Conservation (phyloP, 2,113 vertebrate genomes). For the Clarias magur region DNA sequence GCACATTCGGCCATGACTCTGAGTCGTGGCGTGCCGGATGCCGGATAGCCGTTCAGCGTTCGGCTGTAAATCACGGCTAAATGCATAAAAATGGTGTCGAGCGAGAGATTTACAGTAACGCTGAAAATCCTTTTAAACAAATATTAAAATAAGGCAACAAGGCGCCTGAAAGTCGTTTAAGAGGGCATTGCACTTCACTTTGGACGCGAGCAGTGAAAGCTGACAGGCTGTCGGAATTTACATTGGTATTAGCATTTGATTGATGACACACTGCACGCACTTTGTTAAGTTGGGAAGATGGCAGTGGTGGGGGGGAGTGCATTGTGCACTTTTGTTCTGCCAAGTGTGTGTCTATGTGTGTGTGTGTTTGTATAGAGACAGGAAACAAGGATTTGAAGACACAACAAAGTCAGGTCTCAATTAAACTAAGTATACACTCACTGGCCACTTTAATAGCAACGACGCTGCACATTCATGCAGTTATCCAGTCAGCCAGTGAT, state of each 20-base stretch:
- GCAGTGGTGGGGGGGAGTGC: not conserved
- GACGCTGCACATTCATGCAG: not conserved
- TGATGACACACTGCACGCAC: slow-evolving; percentile 60
- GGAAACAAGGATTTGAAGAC: not conserved
- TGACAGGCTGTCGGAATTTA: slow-evolving; percentile 67
- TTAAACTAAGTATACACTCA: not conserved
- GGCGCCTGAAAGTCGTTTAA: slow-evolving; percentile 60
- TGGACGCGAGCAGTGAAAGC: slow-evolving; percentile 45
- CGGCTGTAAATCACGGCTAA: slow-evolving; percentile 74
- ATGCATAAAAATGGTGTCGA: slow-evolving; percentile 71
- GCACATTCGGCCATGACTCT: slow-evolving; percentile 67
- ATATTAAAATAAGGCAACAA: slow-evolving; percentile 76
- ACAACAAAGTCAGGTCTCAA: not conserved
- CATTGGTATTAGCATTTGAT: slow-evolving; percentile 69
- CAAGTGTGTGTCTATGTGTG: not conserved
- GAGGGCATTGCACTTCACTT: slow-evolving; percentile 57
- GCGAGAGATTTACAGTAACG: slow-evolving; percentile 69
- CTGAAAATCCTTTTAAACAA: slow-evolving; percentile 74
- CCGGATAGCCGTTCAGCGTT: slow-evolving; percentile 71
- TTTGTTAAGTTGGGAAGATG: slow-evolving; percentile 47
- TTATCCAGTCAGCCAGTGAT: not conserved
- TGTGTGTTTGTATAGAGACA: not conserved
- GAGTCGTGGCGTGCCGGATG: slow-evolving; percentile 69
- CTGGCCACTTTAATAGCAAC: not conserved
- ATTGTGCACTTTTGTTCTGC: slow-evolving; percentile 22